Percentiles rank a stretch among this genome's conserved stretches.
Evolutionary conservation across 1,140 invertebrate species (phyloP).

Genomic region (Eubasilissa regina): DNA sequence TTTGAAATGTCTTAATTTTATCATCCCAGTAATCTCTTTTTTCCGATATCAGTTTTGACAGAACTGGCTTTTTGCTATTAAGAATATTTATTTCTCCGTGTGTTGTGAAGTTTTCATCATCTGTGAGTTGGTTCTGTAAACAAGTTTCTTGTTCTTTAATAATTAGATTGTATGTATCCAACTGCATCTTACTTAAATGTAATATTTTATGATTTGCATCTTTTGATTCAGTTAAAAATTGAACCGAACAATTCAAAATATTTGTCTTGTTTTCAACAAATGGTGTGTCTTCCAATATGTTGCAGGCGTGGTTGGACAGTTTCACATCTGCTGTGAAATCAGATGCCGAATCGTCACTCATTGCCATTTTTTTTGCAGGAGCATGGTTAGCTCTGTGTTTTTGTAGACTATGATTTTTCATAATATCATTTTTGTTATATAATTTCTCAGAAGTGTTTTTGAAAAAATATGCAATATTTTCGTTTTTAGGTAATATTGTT

Average conservation of each 20-base stretch:
- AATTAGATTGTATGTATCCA: not conserved
- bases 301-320: conserved; percentile 56
- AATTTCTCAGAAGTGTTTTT: conserved; percentile 27
- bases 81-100: conserved; percentile 10
- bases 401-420: conserved; percentile 33
- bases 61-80: conserved; percentile 1
- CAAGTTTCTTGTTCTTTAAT: not conserved
- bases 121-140: not conserved
- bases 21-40: conserved; percentile 72
- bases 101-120: not conserved
- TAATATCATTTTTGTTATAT: conserved; percentile 33
- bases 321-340: conserved; percentile 70
- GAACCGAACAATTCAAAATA: conserved; percentile 72
- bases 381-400: conserved; percentile 3
- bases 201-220: conserved; percentile 69
- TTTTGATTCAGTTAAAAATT: conserved; percentile 70
- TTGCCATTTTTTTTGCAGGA: conserved; percentile 40
- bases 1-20: conserved; percentile 68
- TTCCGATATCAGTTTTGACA: conserved; percentile 68
- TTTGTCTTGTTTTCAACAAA: conserved; percentile 58
- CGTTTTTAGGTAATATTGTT: too few relatives aligned
- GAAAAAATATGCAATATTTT: too few relatives aligned
- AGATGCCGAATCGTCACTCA: conserved; percentile 70
- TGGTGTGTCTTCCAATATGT: conserved; percentile 2
- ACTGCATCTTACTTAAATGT: conserved; percentile 1